Evolutionary conservation across 2,888 invertebrate genomes (phyloP).

Genomic region (Phlogophora meticulosa): DNA sequence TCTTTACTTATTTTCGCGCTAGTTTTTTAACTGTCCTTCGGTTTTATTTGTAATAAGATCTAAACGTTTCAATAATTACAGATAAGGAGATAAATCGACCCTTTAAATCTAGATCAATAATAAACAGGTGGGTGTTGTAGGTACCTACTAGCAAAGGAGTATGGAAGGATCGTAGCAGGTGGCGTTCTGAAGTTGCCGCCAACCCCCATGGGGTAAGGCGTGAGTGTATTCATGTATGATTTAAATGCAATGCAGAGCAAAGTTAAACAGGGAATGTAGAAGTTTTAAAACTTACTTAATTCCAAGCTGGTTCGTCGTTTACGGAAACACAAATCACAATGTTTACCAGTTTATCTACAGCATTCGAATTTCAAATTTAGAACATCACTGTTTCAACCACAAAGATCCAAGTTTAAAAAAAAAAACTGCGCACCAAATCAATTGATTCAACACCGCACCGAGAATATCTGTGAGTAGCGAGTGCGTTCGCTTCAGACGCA

Average conservation of each 20-base stretch:
- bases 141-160: too few species aligned
- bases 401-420: background rate
- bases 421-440: background rate
- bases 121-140: too few species aligned
- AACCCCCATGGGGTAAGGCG: too few species aligned
- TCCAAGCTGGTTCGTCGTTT: background rate
- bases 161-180: too few species aligned
- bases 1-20: background rate
- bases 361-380: slow-evolving; percentile 31
- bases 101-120: too few species aligned
- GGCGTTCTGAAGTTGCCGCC: too few species aligned
- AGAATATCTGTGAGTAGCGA: slow-evolving; percentile 19
- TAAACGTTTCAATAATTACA: too few species aligned
- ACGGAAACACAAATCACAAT: slow-evolving; percentile 18
- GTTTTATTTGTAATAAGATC: background rate
- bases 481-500: slow-evolving; percentile 41
- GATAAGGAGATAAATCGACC: too few species aligned
- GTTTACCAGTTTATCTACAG: background rate
- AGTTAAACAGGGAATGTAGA: background rate
- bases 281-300: slow-evolving; percentile 13
- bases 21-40: background rate
- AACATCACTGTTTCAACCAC: slow-evolving; percentile 9
- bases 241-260: background rate
- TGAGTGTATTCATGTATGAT: too few species aligned
- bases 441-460: slow-evolving; percentile 8